These are phyloP conservation scores for Heteromurus nitidus DNA, from an alignment of 2,888 invertebrate genomes.

Conservation along the genomic window DNA sequence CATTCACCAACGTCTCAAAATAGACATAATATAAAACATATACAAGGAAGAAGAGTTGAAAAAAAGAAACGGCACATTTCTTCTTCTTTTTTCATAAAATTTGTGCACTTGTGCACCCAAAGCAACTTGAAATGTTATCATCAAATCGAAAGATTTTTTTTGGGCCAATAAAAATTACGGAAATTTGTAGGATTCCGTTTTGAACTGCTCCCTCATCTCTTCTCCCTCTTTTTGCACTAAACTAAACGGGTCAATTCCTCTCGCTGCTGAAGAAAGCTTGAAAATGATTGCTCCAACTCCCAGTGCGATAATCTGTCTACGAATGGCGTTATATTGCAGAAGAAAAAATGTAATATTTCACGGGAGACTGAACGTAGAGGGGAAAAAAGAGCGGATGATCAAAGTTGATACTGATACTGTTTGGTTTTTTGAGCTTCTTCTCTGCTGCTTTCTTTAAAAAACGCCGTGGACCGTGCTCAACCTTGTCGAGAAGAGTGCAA, in stretches of 20 bases:
- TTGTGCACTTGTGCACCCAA: neutral
- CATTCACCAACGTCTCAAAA: too few relatives aligned
- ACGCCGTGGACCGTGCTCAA: slow-evolving; percentile 45
- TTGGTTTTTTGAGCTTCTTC: neutral
- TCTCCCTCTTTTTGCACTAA: neutral
- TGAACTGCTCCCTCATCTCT: slow-evolving; percentile 18
- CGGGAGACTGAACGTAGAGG: slow-evolving; percentile 17
- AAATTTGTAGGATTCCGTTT: slow-evolving; percentile 25
- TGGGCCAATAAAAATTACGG: slow-evolving; percentile 25
- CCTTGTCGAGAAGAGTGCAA: neutral
- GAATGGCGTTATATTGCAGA: neutral
- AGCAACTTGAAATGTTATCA: neutral
- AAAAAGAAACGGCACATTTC: slow-evolving; percentile 11
- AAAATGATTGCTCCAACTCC: slow-evolving; percentile 1
- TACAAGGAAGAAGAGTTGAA: too few relatives aligned
- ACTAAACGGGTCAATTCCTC: slow-evolving; percentile 43
- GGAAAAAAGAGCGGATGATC: neutral
- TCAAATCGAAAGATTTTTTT: neutral
- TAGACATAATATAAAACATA: too few relatives aligned
- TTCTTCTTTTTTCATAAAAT: neutral
- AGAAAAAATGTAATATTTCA: slow-evolving; percentile 51
- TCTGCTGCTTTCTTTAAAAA: neutral
- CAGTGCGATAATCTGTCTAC: neutral
- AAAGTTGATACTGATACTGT: neutral
- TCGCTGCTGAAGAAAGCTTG: neutral